Evolutionary conservation across 2,888 invertebrate genomes (phyloP).

Genomic region (Lasioglossum calceatum): DNA sequence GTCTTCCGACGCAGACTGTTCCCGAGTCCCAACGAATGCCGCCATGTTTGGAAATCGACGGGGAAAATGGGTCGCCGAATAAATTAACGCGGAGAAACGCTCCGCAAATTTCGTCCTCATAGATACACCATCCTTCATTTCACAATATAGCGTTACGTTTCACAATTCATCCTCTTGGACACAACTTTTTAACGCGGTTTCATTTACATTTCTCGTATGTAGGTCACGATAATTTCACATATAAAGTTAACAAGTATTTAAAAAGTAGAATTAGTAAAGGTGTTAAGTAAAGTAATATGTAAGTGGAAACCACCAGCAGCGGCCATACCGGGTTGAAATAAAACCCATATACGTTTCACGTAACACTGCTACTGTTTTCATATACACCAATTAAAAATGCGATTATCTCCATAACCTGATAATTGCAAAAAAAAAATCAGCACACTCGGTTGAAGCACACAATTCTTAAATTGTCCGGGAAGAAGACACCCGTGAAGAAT

Average conservation of each 20-base stretch:
- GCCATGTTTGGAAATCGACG: conserved; percentile 33
- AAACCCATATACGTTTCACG: neutral
- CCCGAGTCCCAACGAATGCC: conserved; percentile 14
- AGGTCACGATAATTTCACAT: neutral
- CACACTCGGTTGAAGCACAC: neutral
- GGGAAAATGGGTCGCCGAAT: conserved; percentile 54
- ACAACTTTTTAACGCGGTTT: neutral
- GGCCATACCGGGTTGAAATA: neutral
- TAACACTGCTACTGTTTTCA: neutral
- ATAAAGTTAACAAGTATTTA: neutral
- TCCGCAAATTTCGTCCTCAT: conserved; percentile 11
- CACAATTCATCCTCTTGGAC: neutral
- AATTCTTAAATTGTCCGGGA: neutral
- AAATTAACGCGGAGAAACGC: conserved; percentile 40
- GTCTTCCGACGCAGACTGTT: conserved; percentile 24
- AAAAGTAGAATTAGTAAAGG: neutral
- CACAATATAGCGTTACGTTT: neutral
- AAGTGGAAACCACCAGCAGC: neutral
- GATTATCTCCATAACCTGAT: neutral
- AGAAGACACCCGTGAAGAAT: neutral
- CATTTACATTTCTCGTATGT: neutral
- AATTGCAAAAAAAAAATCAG: too few species aligned
- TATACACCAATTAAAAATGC: neutral
- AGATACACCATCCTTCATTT: neutral
- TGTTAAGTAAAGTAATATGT: neutral